Conservation (phyloP, 2,888 invertebrate genomes). For the Athripsodes cinereus region DNA sequence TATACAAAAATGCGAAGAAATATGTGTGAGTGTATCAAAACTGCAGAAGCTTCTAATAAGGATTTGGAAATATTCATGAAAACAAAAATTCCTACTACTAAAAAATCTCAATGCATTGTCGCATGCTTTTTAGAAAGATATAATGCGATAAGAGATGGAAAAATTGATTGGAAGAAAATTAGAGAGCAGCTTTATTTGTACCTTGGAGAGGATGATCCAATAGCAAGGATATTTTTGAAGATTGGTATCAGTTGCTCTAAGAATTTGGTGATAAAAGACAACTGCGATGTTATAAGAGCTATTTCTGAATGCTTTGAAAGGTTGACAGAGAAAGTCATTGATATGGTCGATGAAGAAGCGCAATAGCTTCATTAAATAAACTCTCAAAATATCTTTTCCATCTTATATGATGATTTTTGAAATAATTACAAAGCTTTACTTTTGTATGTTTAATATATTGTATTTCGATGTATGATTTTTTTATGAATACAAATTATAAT, state of each 20-base stretch:
- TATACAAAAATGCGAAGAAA: neutral
- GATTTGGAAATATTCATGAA: constrained; percentile 47
- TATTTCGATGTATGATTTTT: too few relatives aligned
- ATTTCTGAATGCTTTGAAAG: constrained; percentile 12
- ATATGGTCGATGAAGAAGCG: neutral
- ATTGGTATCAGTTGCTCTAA: constrained; percentile 16
- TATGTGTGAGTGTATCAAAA: constrained; percentile 38
- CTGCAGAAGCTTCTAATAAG: constrained; percentile 43
- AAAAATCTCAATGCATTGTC: constrained; percentile 45
- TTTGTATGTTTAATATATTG: too few relatives aligned
- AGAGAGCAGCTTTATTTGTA: constrained; percentile 4
- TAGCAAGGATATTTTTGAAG: constrained; percentile 16
- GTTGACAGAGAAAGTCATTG: constrained; percentile 17
- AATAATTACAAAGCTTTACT: too few relatives aligned
- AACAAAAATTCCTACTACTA: constrained; percentile 42
- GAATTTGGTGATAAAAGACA: constrained; percentile 7
- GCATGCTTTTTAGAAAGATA: constrained; percentile 49
- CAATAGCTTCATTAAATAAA: neutral
- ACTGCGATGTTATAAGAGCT: constrained; percentile 12
- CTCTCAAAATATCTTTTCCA: neutral
- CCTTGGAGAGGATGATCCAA: constrained; percentile 17
- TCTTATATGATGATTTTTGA: neutral
- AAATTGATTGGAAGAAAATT: constrained; percentile 32
- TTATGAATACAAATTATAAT: too few relatives aligned
- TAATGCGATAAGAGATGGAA: constrained; percentile 44